Conservation (phyloP, 2,888 invertebrate genomes). For the Sympetrum striolatum region DNA sequence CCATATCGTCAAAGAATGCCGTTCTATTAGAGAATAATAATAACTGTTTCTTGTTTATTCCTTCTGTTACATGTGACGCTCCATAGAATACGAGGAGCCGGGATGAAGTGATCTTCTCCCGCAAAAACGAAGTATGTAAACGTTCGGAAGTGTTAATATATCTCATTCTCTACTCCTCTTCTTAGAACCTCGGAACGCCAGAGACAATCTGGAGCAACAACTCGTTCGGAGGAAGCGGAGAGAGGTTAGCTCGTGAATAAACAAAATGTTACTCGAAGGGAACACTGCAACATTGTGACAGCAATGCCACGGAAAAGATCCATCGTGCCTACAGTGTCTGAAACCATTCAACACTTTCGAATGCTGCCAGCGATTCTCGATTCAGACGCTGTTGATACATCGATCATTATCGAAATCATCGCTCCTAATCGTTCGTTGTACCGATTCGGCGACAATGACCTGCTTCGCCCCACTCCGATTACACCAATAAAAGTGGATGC, state of each 20-base stretch:
- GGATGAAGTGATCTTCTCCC: neutral
- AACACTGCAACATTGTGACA: neutral
- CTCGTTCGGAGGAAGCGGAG: neutral
- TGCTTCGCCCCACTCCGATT: neutral
- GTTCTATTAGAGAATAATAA: neutral
- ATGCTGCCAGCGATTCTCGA: no score
- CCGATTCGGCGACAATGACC: neutral
- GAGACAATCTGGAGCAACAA: neutral
- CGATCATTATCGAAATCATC: no score
- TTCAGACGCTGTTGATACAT: no score
- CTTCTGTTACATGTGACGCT: neutral
- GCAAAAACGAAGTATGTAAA: neutral
- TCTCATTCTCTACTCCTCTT: neutral
- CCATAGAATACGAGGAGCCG: neutral
- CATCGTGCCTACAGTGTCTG: neutral
- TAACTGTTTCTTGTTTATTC: neutral
- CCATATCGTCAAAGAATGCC: neutral
- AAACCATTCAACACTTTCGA: neutral
- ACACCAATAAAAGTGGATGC: neutral
- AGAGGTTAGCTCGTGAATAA: neutral
- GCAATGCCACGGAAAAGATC: neutral
- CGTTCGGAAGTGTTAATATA: neutral
- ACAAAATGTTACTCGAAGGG: neutral
- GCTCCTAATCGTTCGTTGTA: no score
- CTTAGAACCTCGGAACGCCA: neutral